Percentiles rank a stretch among this genome's conserved stretches.
phyloP scores from a whole-genome alignment of 2,888 invertebrate species.

The Epicampocera succincta region DNA sequence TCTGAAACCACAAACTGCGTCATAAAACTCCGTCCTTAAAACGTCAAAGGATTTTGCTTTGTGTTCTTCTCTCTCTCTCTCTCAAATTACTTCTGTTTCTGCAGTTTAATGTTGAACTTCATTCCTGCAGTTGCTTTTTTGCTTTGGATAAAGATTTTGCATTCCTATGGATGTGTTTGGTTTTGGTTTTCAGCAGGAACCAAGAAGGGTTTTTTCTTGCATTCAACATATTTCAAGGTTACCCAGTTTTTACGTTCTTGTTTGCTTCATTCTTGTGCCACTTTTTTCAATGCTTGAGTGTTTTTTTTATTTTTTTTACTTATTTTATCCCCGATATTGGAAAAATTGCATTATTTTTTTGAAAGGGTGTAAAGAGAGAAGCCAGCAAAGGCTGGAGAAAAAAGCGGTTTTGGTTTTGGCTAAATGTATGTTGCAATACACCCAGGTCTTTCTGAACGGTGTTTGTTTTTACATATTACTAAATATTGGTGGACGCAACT shows the following conservation, averaged over 20 bases:
- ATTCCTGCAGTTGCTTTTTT: constrained; percentile 17
- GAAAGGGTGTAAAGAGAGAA: constrained; percentile 8
- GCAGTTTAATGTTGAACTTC: constrained; percentile 12
- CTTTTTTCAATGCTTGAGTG: neutral
- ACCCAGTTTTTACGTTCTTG: constrained; percentile 56
- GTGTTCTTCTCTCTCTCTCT: neutral
- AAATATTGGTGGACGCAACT: no score
- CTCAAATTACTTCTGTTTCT: neutral
- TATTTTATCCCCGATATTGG: constrained; percentile 65
- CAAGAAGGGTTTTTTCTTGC: neutral
- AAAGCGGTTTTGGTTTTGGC: constrained; percentile 13
- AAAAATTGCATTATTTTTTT: constrained; percentile 11
- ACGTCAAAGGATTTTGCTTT: neutral
- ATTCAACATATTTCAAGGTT: constrained; percentile 61
- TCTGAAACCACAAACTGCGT: constrained; percentile 59
- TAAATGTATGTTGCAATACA: neutral
- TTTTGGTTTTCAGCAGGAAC: constrained; percentile 28
- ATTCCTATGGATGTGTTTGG: constrained; percentile 15
- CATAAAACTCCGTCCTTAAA: constrained; percentile 1
- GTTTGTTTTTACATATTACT: no score
- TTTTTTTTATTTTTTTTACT: constrained; percentile 44
- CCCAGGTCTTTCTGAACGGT: no score
- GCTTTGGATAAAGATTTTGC: constrained; percentile 3
- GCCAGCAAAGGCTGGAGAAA: neutral
- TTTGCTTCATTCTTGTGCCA: constrained; percentile 20